Evolutionary conservation across 2,797 vertebrate genomes (phyloP).

Genomic region (Hylomyscus alleni): DNA sequence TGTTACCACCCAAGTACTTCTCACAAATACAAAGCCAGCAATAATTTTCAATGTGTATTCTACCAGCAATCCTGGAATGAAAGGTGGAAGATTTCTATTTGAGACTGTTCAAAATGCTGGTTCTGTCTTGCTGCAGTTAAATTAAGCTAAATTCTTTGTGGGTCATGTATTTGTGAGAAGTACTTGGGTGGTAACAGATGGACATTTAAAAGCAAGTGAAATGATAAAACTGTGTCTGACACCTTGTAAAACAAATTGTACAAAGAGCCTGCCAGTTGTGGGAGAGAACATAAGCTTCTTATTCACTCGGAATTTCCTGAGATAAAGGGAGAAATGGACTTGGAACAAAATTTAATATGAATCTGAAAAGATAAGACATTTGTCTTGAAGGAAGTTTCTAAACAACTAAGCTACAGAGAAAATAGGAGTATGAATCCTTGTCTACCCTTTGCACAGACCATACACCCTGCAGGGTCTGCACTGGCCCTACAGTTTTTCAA

Average conservation of each 20-base stretch:
- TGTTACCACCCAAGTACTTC: no score
- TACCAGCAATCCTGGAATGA: not conserved
- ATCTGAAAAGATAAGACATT: slow-evolving; percentile 69
- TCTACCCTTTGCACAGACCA: not conserved
- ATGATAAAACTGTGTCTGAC: slow-evolving; percentile 58
- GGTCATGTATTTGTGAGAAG: slow-evolving; percentile 48
- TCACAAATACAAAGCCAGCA: no score
- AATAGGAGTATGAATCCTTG: not conserved
- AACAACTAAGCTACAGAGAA: slow-evolving; percentile 41
- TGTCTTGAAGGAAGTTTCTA: slow-evolving; percentile 48
- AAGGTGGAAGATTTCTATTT: not conserved
- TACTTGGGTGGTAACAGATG: slow-evolving; percentile 14
- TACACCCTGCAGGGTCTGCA: not conserved
- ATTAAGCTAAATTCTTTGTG: slow-evolving; percentile 17
- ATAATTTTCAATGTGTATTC: slow-evolving; percentile 29
- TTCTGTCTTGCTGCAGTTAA: not conserved
- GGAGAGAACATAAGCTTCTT: slow-evolving; percentile 52
- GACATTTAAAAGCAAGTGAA: slow-evolving; percentile 54
- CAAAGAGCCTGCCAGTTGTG: slow-evolving; percentile 3
- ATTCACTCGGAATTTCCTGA: slow-evolving; percentile 69
- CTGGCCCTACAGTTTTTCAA: slow-evolving; percentile 53
- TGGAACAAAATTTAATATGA: slow-evolving; percentile 60
- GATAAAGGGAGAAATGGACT: slow-evolving; percentile 47
- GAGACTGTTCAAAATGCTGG: not conserved
- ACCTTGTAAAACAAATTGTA: slow-evolving; percentile 26